Base-by-base conservation (phyloP, 2,888 invertebrate genomes). In the Fabriciana adippe region DNA sequence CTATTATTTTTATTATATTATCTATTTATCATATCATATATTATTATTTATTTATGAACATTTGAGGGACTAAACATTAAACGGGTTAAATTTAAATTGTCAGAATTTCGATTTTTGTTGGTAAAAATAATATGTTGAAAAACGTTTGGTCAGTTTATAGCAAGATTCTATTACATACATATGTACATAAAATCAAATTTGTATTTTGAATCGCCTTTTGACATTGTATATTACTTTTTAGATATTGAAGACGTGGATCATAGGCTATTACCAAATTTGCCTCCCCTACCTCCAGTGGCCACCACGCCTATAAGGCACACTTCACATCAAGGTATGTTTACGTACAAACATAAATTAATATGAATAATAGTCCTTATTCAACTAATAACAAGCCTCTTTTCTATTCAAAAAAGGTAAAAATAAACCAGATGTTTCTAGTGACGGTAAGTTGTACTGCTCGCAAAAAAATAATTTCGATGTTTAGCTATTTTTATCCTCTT, bases 231-330 rank as follows among this genome's bases (percentile, higher is more conserved):
- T 45, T 66, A 47, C 55, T 13, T 35, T 75, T 15, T 79, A 90
- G 91, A 85, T 72, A 78, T 88, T 47, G 92, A 93, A 74, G 92
- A 93, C 55, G 87, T 92, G 16, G 92, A 93, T 70, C 92, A 92
- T 59, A 80, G 92, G 41, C n/a, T 73, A 68, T 63, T 92, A 47
- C 85, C 90, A 5, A 69, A 76, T 2, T 69, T 86, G 6, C 79
- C 84, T 14, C 78, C 79, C 1, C 79, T 81, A 2, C 66, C 80
- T 1, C 77, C 82, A 0, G 67, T 76, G 14, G 55, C 76, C 2
- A 65, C 75, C 2, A 64, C 76, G 1, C 66, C 79, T 1, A 47
- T 67, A 14, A 74, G 87, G 16, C 87, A 84, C 51, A 75, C 84
- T 0, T 63, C 66, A 0, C 72, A 77, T 45, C 86, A 73, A 72